These are phyloP conservation scores for Riparia riparia DNA, from an alignment of 2,113 vertebrate species.

Conservation along the genomic window DNA sequence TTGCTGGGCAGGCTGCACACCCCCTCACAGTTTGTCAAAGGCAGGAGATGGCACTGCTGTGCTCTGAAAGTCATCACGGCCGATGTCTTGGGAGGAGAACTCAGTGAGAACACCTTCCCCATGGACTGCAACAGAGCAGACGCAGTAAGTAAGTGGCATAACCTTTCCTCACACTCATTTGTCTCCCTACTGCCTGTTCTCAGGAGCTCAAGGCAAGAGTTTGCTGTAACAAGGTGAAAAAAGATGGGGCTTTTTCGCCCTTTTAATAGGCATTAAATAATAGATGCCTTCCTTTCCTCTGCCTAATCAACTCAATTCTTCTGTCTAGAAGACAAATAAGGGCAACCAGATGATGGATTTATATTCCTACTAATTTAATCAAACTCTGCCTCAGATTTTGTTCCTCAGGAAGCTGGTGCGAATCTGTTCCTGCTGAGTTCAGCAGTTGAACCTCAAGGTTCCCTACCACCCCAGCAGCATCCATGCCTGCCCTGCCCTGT, in stretches of 20 bases:
- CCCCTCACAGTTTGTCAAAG: not conserved
- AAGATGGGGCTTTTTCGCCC: not conserved
- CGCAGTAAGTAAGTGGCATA: rapidly evolving
- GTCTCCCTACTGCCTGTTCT: not conserved
- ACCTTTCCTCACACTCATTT: not conserved
- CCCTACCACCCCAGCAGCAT: not conserved
- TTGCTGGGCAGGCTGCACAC: not conserved
- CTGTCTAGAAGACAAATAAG: not conserved
- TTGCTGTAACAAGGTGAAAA: not conserved
- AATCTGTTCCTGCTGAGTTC: not conserved
- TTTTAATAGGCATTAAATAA: not conserved
- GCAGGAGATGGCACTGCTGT: not conserved
- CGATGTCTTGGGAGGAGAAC: not conserved
- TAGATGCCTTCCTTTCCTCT: not conserved
- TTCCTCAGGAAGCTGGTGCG: not conserved
- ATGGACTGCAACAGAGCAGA: not conserved
- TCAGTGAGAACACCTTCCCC: not conserved
- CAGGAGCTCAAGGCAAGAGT: not conserved
- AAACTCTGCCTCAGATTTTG: not conserved
- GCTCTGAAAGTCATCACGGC: rapidly evolving
- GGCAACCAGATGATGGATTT: not conserved
- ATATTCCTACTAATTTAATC: not conserved
- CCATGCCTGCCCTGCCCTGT: rapidly evolving
- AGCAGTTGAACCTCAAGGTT: not conserved
- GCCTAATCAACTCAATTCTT: not conserved